Evolutionary conservation across 2,888 invertebrate species (phyloP), one percentile per base, ranked within the genome.

Genomic region (Agonopterix arenella): DNA sequence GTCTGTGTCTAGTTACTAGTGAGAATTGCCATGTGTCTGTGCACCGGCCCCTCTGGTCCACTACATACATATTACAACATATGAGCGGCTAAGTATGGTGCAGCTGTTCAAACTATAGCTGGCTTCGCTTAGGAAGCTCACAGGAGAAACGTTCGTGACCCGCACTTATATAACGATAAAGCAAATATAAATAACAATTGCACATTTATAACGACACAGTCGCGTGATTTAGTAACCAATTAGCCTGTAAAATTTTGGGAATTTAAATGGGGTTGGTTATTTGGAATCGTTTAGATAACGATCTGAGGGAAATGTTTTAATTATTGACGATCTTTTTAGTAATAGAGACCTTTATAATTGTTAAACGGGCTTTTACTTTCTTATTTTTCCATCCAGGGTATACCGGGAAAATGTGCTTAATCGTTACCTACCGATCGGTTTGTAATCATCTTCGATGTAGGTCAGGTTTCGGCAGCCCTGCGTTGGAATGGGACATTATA

Each of bases 21-120:
- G 73, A 69, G 68, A 69, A 67, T 73, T 70, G 75, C 69, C 70
- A 68, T 74, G 67, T 70, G 70, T 55, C 57, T 51, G 56, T 61
- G 55, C 51, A 47, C 52, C 53, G 48, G 48, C 38, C 36, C 28
- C 4, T 1, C 28, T 28, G 28, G 28, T 28, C 28, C 28, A 28
- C 28, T 5, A 28, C 28, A 28, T 28, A 28, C 28, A 16, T 36
- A 46, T 40, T 36, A 45, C 36, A 13, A 36, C 10, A 36, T 37
- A 36, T 10, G 18, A 28, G 38, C 13, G 45, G 43, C 37, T 50
- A 47, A 47, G 47, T 50, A 50, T 50, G 4, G 13, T 40, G 40
- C 28, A 28, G 28, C 28, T 28, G 28, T 5, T 5, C 28, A 5
- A 28, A 5, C 28, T 28, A 28, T 28, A 28, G 28, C 28, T 28